Percentiles rank a stretch among this genome's conserved stretches.
phyloP scores from a whole-genome alignment of 2,888 invertebrate genomes.

The Spodoptera exigua region DNA sequence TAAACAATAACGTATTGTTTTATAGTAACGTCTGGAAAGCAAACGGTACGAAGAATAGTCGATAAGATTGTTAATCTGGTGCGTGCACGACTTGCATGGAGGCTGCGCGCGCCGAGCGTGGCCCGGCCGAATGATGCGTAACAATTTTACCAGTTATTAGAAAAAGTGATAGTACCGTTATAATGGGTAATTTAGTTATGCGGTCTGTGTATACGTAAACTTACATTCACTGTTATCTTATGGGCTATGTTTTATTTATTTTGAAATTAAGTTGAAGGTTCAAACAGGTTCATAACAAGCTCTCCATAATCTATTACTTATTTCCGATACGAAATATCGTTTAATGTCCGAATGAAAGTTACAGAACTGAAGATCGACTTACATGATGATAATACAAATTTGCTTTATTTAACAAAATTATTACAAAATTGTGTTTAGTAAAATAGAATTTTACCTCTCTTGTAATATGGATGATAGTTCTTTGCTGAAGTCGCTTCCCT shows the following conservation, averaged over 20 bases:
- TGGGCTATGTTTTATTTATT: constrained; percentile 23
- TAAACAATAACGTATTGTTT: constrained; percentile 80
- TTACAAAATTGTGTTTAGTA: neutral
- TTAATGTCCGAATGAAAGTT: constrained; percentile 16
- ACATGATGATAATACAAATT: neutral
- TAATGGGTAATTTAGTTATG: constrained; percentile 36
- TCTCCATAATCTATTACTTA: too few species aligned
- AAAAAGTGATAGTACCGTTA: constrained; percentile 54
- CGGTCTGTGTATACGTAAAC: constrained; percentile 21
- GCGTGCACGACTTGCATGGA: constrained; percentile 59
- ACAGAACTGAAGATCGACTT: neutral
- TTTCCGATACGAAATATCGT: neutral
- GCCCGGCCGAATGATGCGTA: constrained; percentile 50
- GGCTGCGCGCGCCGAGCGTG: constrained; percentile 47
- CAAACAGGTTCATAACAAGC: too few species aligned
- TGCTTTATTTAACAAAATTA: too few species aligned
- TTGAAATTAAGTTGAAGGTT: constrained; percentile 39
- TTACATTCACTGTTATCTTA: constrained; percentile 27
- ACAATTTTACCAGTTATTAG: constrained; percentile 53
- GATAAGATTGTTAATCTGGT: constrained; percentile 76
- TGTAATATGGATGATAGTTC: constrained; percentile 96
- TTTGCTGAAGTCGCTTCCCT: constrained; percentile 98
- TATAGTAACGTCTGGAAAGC: constrained; percentile 69
- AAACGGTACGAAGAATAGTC: constrained; percentile 67
- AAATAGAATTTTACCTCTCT: constrained; percentile 92